Percentiles rank a stretch among this genome's conserved stretches.
Evolutionary conservation across 2,797 vertebrate species (phyloP).

Genomic region (Sebastes steindachneri): DNA sequence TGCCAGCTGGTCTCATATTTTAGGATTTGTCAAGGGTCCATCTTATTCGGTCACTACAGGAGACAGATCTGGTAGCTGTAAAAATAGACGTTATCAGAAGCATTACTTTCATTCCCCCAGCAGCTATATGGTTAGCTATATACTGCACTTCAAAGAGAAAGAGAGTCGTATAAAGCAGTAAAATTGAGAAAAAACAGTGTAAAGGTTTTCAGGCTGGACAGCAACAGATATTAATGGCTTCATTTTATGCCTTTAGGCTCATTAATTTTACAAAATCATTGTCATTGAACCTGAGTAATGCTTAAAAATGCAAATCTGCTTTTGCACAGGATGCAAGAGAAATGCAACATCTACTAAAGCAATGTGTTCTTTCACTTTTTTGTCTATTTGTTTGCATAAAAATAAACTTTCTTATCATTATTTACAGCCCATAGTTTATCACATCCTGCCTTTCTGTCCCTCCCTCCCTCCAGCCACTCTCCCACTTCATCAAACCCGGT

Average conservation of each 20-base stretch:
- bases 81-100: background rate
- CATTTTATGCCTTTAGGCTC: background rate
- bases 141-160: background rate
- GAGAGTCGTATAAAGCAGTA: background rate
- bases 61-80: background rate
- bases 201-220: background rate
- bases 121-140: background rate
- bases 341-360: background rate
- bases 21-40: conserved; percentile 8
- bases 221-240: background rate
- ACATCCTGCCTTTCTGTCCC: background rate
- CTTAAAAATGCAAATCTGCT: background rate
- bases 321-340: background rate
- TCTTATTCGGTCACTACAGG: background rate
- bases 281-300: background rate
- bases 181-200: background rate
- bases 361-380: background rate
- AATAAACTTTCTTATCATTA: background rate
- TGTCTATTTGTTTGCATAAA: background rate
- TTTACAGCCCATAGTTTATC: background rate
- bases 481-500: too few relatives aligned
- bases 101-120: background rate
- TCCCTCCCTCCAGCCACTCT: too few relatives aligned
- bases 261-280: background rate
- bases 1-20: conserved; percentile 7